Evolutionary conservation across 2,113 vertebrate genomes (phyloP).

Genomic region (Catharus bicknelli): DNA sequence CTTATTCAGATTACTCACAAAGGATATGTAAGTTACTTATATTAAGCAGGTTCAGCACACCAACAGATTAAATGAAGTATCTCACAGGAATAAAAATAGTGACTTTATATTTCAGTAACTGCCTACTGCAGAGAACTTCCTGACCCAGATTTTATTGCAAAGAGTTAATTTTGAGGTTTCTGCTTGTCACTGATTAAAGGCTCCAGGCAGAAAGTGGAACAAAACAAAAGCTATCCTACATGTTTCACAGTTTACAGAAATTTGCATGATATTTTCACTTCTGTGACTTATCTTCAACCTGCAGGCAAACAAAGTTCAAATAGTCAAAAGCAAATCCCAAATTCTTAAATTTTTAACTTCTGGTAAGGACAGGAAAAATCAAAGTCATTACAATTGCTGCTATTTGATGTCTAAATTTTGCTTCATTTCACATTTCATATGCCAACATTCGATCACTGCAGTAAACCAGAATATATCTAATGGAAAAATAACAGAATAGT

Average conservation of each 20-base stretch:
- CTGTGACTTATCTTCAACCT: not conserved
- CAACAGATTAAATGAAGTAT: not conserved
- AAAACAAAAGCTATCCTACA: not conserved
- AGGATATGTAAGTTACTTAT: not conserved
- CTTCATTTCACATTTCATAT: not conserved
- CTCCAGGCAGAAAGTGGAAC: not conserved
- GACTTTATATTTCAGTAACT: not conserved
- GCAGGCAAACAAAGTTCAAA: not conserved
- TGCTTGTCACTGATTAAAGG: not conserved
- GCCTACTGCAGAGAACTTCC: not conserved
- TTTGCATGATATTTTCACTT: not conserved
- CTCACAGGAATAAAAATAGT: not conserved
- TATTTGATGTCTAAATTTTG: not conserved
- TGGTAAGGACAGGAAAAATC: not conserved
- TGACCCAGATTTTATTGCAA: not conserved
- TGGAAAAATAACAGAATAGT: not conserved
- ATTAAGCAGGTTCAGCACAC: not conserved
- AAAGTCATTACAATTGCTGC: not conserved
- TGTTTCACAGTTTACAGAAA: not conserved
- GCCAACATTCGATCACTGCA: not conserved
- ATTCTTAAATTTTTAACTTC: not conserved
- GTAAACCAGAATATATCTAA: not conserved
- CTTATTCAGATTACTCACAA: not conserved
- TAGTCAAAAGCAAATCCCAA: not conserved
- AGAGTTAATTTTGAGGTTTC: not conserved